These are phyloP conservation scores for Eublepharis macularius DNA, from an alignment of 2,113 vertebrate species.

Conservation along the genomic window DNA sequence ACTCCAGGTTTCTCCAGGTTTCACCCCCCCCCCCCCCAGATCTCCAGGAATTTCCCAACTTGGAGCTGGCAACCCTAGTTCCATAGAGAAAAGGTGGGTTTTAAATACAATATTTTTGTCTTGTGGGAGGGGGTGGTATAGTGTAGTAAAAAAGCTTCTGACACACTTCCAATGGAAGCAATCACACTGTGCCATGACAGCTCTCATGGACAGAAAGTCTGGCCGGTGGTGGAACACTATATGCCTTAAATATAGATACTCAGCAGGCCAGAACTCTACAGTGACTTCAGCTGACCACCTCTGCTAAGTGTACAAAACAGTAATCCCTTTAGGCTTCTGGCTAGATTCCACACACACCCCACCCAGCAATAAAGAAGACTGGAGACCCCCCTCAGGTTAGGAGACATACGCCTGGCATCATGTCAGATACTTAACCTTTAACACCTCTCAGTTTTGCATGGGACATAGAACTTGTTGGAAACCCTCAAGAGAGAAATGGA, in stretches of 20 bases:
- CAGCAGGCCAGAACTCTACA: background rate
- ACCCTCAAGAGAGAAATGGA: slow-evolving; percentile 47
- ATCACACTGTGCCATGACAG: too few relatives aligned
- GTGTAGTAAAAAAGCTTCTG: too few relatives aligned
- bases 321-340: slow-evolving; percentile 13
- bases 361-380: slow-evolving; percentile 13
- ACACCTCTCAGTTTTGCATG: slow-evolving; percentile 18
- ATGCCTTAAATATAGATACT: fast-evolving
- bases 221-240: background rate
- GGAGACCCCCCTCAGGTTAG: slow-evolving; percentile 35
- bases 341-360: background rate
- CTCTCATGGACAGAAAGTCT: background rate
- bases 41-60: too few relatives aligned
- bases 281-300: background rate
- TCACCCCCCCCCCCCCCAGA: too few relatives aligned
- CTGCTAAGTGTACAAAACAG: slow-evolving; percentile 1
- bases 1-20: too few relatives aligned
- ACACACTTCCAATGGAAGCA: too few relatives aligned
- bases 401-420: slow-evolving; percentile 16
- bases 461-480: slow-evolving; percentile 23
- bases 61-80: too few relatives aligned
- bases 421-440: slow-evolving; percentile 48
- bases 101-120: too few relatives aligned
- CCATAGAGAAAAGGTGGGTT: too few relatives aligned
- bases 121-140: too few relatives aligned